phyloP scores from a whole-genome alignment of 37 sponge, comb jelly and placozoan species.

The Cliona cf. orientalis region DNA sequence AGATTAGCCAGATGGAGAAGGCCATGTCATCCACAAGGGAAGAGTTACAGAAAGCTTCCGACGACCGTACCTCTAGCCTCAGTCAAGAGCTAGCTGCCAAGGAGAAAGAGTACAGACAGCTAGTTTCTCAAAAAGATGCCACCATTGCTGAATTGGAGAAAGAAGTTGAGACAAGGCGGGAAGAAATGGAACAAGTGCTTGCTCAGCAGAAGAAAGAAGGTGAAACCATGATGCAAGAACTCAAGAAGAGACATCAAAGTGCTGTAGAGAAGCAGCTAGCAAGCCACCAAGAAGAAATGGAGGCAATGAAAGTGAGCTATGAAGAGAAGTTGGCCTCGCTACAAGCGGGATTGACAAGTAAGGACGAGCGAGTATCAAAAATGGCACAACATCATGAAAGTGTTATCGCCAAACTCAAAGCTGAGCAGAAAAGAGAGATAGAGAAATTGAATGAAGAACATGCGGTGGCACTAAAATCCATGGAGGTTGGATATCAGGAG shows the following conservation, averaged over 20 bases:
- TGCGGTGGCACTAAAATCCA: not conserved
- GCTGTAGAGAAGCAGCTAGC: not conserved
- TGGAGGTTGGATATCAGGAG: no score
- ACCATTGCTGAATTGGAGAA: not conserved
- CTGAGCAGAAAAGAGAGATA: not conserved
- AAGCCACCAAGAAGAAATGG: not conserved
- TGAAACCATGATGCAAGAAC: not conserved
- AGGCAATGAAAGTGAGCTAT: not conserved
- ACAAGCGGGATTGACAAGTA: not conserved
- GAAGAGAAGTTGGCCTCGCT: not conserved
- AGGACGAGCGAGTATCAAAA: not conserved
- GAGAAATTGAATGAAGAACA: constrained; percentile 2
- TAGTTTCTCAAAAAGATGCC: not conserved
- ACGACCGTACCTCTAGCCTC: no score
- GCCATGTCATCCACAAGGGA: not conserved
- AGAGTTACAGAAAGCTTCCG: constrained; percentile 14
- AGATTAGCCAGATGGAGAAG: constrained; percentile 1
- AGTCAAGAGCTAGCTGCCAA: no score
- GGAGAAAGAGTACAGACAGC: not conserved
- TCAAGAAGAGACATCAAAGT: not conserved
- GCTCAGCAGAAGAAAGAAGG: constrained; percentile 1
- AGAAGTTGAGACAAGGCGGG: not conserved
- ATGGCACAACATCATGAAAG: not conserved
- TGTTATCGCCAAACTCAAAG: not conserved
- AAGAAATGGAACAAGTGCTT: not conserved